These are phyloP conservation scores for Gibbula magus DNA, from an alignment of 2,888 invertebrate genomes.

Conservation along the genomic window DNA sequence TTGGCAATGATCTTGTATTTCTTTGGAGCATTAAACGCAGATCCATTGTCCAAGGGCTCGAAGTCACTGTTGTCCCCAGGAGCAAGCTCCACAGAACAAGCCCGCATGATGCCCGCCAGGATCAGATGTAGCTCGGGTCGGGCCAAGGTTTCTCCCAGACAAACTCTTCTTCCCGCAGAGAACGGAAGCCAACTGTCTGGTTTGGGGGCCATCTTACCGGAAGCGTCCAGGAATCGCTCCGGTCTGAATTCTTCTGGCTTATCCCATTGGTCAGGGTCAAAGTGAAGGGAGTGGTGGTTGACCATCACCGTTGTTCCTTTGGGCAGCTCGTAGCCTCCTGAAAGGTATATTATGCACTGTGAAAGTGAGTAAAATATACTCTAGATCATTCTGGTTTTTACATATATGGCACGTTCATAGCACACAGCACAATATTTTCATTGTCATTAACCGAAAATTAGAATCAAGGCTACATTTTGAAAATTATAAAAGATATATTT, in stretches of 20 bases:
- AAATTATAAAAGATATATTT: no score
- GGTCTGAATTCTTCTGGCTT: conserved; percentile 54
- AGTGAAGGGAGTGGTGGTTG: conserved; percentile 54
- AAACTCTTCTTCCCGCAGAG: conserved; percentile 57
- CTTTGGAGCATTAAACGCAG: not conserved
- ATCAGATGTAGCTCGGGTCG: conserved; percentile 54
- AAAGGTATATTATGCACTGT: conserved; percentile 6
- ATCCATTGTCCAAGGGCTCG: not conserved
- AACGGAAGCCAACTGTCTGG: conserved; percentile 61
- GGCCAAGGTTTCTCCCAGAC: conserved; percentile 61
- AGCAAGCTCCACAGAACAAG: conserved; percentile 43
- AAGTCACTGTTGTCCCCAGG: conserved; percentile 38
- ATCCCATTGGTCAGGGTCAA: conserved; percentile 53
- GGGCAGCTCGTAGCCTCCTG: conserved; percentile 56
- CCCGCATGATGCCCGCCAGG: conserved; percentile 47
- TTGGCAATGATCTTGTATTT: not conserved
- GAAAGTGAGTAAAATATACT: no score
- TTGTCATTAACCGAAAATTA: no score
- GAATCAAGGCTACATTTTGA: no score
- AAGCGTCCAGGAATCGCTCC: conserved; percentile 52
- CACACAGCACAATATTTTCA: no score
- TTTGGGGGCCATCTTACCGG: conserved; percentile 54
- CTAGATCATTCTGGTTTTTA: no score
- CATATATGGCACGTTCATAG: no score
- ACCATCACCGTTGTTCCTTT: conserved; percentile 52